Conservation (phyloP, 2,113 vertebrate genomes). For the Mustela nigripes region DNA sequence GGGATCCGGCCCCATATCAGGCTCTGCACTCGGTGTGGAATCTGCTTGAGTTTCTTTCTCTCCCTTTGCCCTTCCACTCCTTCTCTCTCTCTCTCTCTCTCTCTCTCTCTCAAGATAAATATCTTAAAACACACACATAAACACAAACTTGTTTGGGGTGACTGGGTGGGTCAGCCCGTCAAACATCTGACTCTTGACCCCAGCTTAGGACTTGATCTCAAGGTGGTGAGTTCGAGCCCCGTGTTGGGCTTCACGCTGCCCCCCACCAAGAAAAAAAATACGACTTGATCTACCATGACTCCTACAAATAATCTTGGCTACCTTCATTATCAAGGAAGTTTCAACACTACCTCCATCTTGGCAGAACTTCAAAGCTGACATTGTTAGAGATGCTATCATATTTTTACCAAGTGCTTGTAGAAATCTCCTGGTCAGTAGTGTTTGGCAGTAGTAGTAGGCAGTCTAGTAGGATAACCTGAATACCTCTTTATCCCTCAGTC, state of each 20-base stretch:
- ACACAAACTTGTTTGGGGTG: background rate
- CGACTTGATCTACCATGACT: background rate
- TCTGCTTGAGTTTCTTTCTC: background rate
- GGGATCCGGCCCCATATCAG: background rate
- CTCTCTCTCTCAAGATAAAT: background rate
- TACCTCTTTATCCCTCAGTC: background rate
- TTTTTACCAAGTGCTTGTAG: background rate
- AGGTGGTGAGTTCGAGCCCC: no score
- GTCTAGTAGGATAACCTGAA: background rate
- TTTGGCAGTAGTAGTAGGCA: background rate
- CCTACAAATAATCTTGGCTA: background rate
- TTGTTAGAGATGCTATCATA: background rate
- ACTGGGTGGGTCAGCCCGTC: background rate
- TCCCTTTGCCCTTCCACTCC: background rate
- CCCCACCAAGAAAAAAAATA: background rate
- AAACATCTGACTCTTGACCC: background rate
- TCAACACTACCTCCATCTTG: background rate
- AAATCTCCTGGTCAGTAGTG: background rate
- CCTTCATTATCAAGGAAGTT: background rate
- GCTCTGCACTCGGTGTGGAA: background rate
- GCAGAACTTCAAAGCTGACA: background rate
- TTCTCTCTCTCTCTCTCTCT: background rate
- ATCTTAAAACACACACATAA: background rate
- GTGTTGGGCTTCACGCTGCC: background rate
- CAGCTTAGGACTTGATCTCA: background rate